Evolutionary conservation across 2,113 vertebrate species (phyloP), one percentile per base, ranked within the genome.

Genomic region (Miniopterus natalensis): DNA sequence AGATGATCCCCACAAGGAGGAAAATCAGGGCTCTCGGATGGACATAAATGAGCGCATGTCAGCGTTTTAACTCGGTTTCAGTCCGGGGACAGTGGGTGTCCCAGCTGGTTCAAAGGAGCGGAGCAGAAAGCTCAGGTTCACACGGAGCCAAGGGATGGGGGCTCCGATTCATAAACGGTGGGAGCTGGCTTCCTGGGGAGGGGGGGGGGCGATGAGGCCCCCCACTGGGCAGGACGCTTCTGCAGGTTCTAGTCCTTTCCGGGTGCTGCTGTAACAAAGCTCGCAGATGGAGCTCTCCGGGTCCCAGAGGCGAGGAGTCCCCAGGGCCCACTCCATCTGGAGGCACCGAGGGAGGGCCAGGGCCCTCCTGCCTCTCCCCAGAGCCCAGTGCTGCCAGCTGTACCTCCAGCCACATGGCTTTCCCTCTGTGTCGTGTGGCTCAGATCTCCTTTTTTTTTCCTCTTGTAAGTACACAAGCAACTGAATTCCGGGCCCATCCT

Each of bases 101-200:
- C 29, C 6, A 1, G 84, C 20, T 8, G 7, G 45, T 14, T 75
- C 66, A 40, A 18, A 47, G 66, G 23, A 21, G 4, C 45, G 12
- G 23, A 1, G 36, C 29, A 25, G 59, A 14, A 17, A 8, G 59
- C 53, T 12, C 0, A 12, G 2, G 0, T 17, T 2, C 10, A 2
- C 3, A 4, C 0, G 5, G 40, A 8, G 25, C 8, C 0, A 6
- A 29, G 29, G 3, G 10, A 0, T 1, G 7, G 3, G 17, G 17
- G 40, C 7, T 6, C 2, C 2, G 7, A 20, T 31, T 8, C 5
- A 14, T 25, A 12, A 1, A 2, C 0, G 0, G 68, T 0, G 0
- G 0, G 61, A 42, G 71, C 71, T 55, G 45, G 57, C 65, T 79
- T 31, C 45, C 2, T 0, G 1, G 3, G 42, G 25, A 2, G 5